Conservation (phyloP, 1,140 invertebrate species). For the Trachelipus rathkii region DNA sequence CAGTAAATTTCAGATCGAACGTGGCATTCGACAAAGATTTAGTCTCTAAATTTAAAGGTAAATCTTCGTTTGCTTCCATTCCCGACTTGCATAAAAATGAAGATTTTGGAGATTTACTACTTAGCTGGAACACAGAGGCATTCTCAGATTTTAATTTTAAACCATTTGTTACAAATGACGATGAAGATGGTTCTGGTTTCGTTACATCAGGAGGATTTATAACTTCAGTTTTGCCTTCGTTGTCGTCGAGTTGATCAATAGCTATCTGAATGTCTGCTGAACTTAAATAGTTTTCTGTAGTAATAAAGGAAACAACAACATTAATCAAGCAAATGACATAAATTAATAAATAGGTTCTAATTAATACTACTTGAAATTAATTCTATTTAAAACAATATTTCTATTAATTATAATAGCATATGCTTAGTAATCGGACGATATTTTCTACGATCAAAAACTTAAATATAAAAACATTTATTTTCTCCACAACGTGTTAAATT, state of each 20-base stretch:
- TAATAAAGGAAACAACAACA: background rate
- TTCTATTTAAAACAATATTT: too few relatives aligned
- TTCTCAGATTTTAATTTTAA: conserved; percentile 31
- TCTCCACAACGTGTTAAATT: too few relatives aligned
- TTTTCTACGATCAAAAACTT: too few relatives aligned
- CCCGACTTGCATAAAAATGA: too few relatives aligned
- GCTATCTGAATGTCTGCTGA: conserved; percentile 41
- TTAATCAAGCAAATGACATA: too few relatives aligned
- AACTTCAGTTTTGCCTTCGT: conserved; percentile 38
- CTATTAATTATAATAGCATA: too few relatives aligned
- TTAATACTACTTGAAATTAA: too few relatives aligned
- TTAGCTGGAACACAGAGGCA: conserved; percentile 10
- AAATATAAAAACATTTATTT: too few relatives aligned
- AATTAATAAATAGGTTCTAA: too few relatives aligned
- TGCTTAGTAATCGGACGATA: too few relatives aligned
- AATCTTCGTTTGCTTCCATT: background rate
- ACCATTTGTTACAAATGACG: conserved; percentile 23
- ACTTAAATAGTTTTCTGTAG: conserved; percentile 43
- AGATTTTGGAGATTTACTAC: background rate
- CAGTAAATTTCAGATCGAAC: conserved; percentile 5
- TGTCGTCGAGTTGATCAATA: conserved; percentile 42
- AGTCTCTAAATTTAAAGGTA: background rate
- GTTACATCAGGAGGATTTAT: conserved; percentile 43
- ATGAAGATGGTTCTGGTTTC: conserved; percentile 33
- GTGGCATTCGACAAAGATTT: background rate